Evolutionary conservation across 2,113 vertebrate species (phyloP).

Genomic region (Anoura caudifer): DNA sequence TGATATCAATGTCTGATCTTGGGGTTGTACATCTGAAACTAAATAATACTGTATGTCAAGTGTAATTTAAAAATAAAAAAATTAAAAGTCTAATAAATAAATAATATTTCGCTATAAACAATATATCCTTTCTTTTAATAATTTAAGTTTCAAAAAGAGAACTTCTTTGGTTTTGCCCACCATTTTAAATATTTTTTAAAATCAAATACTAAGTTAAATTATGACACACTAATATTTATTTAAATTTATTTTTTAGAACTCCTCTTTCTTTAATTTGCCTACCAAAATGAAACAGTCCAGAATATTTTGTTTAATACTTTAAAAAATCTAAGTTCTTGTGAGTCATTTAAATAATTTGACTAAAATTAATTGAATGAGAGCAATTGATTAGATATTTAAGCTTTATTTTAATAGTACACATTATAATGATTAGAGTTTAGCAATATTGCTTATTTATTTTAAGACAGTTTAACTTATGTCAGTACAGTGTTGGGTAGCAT

Average conservation of each 20-base stretch:
- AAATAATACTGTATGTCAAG: background rate
- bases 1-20: background rate
- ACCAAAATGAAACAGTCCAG: slow-evolving; percentile 27
- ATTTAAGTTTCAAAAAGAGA: slow-evolving; percentile 3
- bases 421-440: slow-evolving; percentile 57
- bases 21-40: background rate
- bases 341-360: slow-evolving; percentile 47
- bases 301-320: slow-evolving; percentile 55
- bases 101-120: background rate
- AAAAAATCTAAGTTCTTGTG: slow-evolving; percentile 38
- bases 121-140: background rate
- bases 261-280: background rate
- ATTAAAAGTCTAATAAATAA: background rate
- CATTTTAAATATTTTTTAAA: background rate
- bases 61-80: background rate
- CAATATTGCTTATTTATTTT: slow-evolving; percentile 73
- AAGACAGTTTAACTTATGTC: slow-evolving; percentile 72
- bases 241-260: background rate
- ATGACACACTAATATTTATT: background rate
- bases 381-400: slow-evolving; percentile 56
- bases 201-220: background rate
- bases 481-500: background rate
- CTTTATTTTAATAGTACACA: slow-evolving; percentile 65
- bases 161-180: background rate
- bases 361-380: slow-evolving; percentile 61